phyloP scores from a whole-genome alignment of 2,797 vertebrate species.

The Sorex maritimensis region DNA sequence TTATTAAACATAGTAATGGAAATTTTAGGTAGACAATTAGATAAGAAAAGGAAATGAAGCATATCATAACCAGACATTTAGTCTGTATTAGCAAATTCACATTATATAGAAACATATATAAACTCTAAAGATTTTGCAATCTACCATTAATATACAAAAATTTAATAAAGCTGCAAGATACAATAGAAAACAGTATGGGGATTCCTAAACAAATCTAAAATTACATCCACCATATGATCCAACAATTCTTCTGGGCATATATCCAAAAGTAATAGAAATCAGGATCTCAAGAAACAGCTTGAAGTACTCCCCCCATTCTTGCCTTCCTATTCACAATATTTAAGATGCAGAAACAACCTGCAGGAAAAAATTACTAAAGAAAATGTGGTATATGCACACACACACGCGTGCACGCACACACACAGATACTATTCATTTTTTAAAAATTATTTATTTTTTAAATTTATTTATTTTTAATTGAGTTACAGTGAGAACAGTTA shows the following conservation, averaged over 20 bases:
- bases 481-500: too few species aligned
- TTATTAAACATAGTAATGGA: too few species aligned
- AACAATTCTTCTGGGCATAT: background rate
- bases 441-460: too few species aligned
- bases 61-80: background rate
- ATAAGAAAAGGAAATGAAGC: background rate
- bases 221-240: background rate
- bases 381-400: too few species aligned
- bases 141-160: background rate
- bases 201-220: slow-evolving; percentile 19
- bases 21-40: too few species aligned
- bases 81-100: slow-evolving; percentile 19
- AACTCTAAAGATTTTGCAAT: too few species aligned
- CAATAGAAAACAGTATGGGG: background rate
- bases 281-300: slow-evolving; percentile 9
- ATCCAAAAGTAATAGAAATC: background rate
- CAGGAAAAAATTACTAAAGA: background rate
- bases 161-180: background rate
- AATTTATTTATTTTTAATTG: too few species aligned
- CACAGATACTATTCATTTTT: too few species aligned
- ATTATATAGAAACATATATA: background rate
- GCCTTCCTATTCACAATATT: background rate
- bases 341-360: background rate
- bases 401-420: too few species aligned
- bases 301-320: background rate